A percentile compares a stretch with the other conserved stretches of the same genome.
phyloP scores from a whole-genome alignment of 2,113 vertebrate genomes.

The Rattus rattus region DNA sequence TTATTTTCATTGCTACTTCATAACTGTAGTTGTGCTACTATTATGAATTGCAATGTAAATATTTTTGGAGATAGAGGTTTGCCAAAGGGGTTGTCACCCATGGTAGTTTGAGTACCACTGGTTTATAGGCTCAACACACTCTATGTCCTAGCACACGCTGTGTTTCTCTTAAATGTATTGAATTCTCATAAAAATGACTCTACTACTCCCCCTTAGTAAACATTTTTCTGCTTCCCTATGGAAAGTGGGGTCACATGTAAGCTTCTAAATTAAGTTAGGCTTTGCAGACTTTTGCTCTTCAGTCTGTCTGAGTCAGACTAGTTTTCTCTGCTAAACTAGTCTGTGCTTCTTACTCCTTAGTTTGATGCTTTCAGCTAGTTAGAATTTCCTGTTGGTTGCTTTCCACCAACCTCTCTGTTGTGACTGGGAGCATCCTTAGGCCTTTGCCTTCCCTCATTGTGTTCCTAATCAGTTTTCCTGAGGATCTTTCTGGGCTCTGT shows the following conservation, averaged over 20 bases:
- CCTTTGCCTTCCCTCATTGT: not conserved
- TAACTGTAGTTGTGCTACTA: not conserved
- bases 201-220: not conserved
- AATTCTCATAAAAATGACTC: not conserved
- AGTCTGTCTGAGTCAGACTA: not conserved
- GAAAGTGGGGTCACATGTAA: not conserved
- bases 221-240: not conserved
- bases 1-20: not conserved
- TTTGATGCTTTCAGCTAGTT: not conserved
- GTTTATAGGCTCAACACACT: not conserved
- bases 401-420: constrained; percentile 3
- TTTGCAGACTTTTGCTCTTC: not conserved
- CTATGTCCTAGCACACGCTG: not conserved
- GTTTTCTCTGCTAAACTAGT: not conserved
- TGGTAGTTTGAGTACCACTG: not conserved
- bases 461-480: constrained; percentile 25
- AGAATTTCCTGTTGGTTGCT: constrained; percentile 14
- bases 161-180: not conserved
- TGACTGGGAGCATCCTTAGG: not conserved
- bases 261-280: not conserved
- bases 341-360: not conserved
- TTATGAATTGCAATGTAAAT: not conserved
- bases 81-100: not conserved
- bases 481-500: not conserved
- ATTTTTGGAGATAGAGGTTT: not conserved